Conservation (phyloP, 2,797 vertebrate species). For the Staurois parvus region DNA sequence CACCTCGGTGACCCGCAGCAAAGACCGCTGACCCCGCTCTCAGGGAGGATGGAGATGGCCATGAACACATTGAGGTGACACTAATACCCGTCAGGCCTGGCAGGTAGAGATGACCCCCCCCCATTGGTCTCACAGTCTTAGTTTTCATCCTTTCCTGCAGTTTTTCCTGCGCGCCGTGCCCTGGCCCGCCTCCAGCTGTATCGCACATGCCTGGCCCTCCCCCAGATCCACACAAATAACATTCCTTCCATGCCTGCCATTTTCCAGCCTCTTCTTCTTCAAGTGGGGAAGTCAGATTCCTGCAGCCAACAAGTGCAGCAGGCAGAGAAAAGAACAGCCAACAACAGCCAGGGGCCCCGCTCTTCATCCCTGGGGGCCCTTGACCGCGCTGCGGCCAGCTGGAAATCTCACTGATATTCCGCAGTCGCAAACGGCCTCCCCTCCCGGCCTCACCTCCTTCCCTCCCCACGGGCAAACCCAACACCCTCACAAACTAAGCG, state of each 20-base stretch:
- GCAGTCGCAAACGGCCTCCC: no score
- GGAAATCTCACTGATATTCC: not conserved
- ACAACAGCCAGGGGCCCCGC: not conserved
- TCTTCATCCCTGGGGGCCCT: not conserved
- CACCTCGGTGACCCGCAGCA: conserved; percentile 45
- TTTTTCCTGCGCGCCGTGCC: not conserved
- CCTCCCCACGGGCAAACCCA: no score
- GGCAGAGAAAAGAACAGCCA: not conserved
- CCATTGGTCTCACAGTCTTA: not conserved
- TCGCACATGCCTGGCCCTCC: conserved; percentile 72
- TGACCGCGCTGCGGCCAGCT: not conserved
- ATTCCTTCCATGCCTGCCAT: conserved; percentile 77
- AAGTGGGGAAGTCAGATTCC: conserved; percentile 69
- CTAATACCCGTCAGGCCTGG: conserved; percentile 1
- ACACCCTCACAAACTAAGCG: no score
- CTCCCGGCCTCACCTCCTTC: no score
- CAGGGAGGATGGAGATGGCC: conserved; percentile 22
- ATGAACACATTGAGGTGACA: conserved; percentile 32
- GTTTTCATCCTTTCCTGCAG: not conserved
- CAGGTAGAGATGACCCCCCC: not conserved
- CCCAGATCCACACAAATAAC: conserved; percentile 74
- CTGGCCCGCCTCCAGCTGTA: conserved; percentile 66
- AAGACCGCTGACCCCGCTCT: conserved; percentile 35
- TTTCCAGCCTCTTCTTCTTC: conserved; percentile 74
- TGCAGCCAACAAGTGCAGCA: conserved; percentile 35